phyloP scores from a whole-genome alignment of 92 coral and sea anemone species.

The Actinostola sp. region DNA sequence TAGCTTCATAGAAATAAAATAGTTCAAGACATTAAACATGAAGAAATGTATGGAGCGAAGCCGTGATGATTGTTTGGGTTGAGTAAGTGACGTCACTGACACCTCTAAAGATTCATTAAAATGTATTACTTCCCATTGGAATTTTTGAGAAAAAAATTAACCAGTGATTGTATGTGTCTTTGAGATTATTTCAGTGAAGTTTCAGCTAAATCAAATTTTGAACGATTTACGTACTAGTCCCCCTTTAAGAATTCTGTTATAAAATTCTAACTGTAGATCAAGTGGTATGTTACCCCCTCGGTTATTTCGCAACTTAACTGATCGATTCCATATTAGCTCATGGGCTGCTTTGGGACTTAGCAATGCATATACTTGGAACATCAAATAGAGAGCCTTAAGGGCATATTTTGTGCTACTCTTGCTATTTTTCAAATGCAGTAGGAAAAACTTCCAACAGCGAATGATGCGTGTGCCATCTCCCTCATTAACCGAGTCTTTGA shows the following conservation, averaged over 20 bases:
- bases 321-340: constrained; percentile 71
- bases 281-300: constrained; percentile 73
- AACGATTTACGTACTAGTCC: too few relatives aligned
- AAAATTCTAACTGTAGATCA: constrained; percentile 64
- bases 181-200: too few relatives aligned
- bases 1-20: too few relatives aligned
- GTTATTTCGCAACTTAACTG: constrained; percentile 65
- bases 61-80: too few relatives aligned
- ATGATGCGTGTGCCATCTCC: constrained; percentile 64
- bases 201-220: too few relatives aligned
- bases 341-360: constrained; percentile 77
- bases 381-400: constrained; percentile 68
- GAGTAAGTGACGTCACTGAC: too few relatives aligned
- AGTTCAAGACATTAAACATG: too few relatives aligned
- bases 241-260: constrained; percentile 60
- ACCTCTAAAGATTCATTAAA: too few relatives aligned
- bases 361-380: constrained; percentile 73
- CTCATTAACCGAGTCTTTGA: constrained; percentile 60
- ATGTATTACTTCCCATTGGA: too few relatives aligned
- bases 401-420: constrained; percentile 65
- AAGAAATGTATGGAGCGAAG: too few relatives aligned
- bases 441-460: constrained; percentile 71
- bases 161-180: too few relatives aligned
- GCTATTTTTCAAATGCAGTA: constrained; percentile 65
- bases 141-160: too few relatives aligned